phyloP scores from a whole-genome alignment of 2,888 invertebrate genomes.

The Eristalinus aeneus region DNA sequence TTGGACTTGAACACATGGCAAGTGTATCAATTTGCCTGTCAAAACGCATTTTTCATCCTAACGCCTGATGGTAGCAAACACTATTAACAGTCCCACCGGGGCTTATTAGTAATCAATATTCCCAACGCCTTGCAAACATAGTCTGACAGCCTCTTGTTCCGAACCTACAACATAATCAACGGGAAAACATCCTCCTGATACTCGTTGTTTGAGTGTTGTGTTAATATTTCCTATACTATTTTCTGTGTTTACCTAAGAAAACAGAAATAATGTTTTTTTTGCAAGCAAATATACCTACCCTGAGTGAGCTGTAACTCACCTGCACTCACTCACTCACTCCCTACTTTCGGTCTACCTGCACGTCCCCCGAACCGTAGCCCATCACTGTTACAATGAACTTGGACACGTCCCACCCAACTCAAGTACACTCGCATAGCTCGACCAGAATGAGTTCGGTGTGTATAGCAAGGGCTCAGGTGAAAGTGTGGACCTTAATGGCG shows the following conservation, averaged over 20 bases:
- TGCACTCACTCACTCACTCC: too few species aligned
- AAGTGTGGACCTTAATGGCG: conserved; percentile 61
- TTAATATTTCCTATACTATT: neutral
- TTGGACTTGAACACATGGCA: neutral
- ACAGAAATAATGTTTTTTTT: neutral
- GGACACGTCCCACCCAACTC: neutral
- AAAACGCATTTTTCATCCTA: conserved; percentile 5
- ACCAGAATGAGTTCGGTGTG: conserved; percentile 39
- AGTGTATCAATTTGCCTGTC: conserved; percentile 5
- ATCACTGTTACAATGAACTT: conserved; percentile 18
- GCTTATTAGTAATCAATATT: conserved; percentile 12
- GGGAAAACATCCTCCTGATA: neutral
- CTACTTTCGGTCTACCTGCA: neutral
- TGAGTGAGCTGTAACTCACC: conserved; percentile 1
- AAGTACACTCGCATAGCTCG: neutral
- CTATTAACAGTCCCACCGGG: conserved; percentile 9
- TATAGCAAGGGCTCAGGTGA: conserved; percentile 52
- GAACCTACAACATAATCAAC: neutral
- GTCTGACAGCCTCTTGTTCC: neutral
- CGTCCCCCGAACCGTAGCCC: conserved; percentile 2
- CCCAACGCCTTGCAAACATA: conserved; percentile 1
- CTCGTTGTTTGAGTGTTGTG: neutral
- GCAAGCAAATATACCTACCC: conserved; percentile 1
- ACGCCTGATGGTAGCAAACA: neutral
- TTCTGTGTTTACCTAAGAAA: neutral